Evolutionary conservation across 2,797 vertebrate species (phyloP), one percentile per base, ranked within the genome.

Genomic region (Parambassis ranga): DNA sequence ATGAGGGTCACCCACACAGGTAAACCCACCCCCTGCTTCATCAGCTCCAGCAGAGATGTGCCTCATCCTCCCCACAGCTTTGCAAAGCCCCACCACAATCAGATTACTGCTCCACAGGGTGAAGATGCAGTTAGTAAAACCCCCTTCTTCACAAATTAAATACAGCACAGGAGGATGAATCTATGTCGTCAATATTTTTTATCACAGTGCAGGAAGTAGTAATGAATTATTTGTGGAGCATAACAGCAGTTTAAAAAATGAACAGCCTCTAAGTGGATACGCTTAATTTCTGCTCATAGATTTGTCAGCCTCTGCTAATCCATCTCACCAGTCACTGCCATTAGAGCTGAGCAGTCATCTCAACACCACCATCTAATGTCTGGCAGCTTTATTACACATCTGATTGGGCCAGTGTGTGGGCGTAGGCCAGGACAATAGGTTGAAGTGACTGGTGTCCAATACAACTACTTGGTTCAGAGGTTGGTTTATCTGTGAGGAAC

Each of bases 351-450:
- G 58, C 58, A 37, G 71, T 71, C 84, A 75, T 83, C 80, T 47
- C 87, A 82, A 89, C 87, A 85, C 83, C 84, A 90, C 91, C 93
- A 91, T 89, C 92, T 92, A 83, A 82, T 77, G 92, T 63, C 79
- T 53, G 58, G 66, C 58, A 43, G 56, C 46, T 60, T 70, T 51
- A 86, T 55, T 82, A 68, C 89, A 87, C 33, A 57, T 58, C 32
- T 58, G 20, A 57, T 22, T 27, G 23, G 7, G 6, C 37, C 33
- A 27, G 38, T 20, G 7, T 18, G 32, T 14, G 24, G 14, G 15
- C 19, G 28, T 7, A 46, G 38, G 16, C 24, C n/a, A 11, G 27
- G 4, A 28, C 23, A 19, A 20, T 35, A 50, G 7, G 18, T 18
- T 42, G 0, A 4, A n/a, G n/a, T n/a, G n/a, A n/a, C n/a, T n/a